These are phyloP conservation scores for Delichon dasypus DNA, from an alignment of 2,797 vertebrate species.

Conservation along the genomic window DNA sequence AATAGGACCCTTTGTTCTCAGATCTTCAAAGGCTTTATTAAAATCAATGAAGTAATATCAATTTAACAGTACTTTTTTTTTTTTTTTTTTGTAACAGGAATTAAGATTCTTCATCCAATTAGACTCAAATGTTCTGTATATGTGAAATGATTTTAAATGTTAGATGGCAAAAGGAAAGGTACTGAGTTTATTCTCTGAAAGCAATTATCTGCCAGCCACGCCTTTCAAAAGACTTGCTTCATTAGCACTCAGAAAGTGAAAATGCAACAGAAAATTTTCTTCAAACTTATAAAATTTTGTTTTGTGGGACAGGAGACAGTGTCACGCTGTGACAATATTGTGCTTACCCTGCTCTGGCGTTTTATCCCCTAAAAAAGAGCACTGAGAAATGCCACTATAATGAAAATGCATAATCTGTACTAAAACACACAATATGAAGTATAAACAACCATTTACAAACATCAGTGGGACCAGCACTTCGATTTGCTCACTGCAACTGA, in stretches of 20 bases:
- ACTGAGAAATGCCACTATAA: neutral
- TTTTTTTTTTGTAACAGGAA: constrained; percentile 51
- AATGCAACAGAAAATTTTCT: neutral
- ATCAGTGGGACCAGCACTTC: neutral
- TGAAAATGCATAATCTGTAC: neutral
- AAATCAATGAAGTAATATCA: constrained; percentile 76
- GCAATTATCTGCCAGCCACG: constrained; percentile 8
- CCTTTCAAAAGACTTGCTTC: constrained; percentile 14
- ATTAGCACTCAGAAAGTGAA: neutral
- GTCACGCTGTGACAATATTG: neutral
- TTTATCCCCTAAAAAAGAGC: neutral
- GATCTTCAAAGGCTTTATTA: constrained; percentile 75
- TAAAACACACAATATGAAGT: neutral
- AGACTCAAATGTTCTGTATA: constrained; percentile 34
- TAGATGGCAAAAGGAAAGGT: constrained; percentile 1
- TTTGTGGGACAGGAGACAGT: neutral
- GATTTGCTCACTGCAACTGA: neutral
- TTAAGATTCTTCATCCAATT: constrained; percentile 71
- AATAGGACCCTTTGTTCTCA: constrained; percentile 73
- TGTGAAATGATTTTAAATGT: constrained; percentile 51
- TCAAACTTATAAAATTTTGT: neutral
- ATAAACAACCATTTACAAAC: neutral
- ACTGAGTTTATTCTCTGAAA: constrained; percentile 5
- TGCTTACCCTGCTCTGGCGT: neutral
- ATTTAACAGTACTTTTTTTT: constrained; percentile 65